Conservation (phyloP, 2,797 vertebrate species). For the Centropyge bicolor region DNA sequence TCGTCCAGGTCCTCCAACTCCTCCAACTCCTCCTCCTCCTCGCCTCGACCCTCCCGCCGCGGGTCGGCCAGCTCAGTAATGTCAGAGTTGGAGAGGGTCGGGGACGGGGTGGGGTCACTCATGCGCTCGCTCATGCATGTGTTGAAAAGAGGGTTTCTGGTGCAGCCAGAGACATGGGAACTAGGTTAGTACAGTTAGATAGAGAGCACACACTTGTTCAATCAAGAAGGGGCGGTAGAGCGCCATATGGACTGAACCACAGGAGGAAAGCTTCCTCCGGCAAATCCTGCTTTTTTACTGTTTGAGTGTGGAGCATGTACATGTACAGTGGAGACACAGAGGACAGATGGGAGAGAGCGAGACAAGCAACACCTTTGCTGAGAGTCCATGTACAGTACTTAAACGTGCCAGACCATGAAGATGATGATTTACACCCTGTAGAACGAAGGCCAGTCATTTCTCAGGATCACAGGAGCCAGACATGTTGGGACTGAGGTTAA, state of each 20-base stretch:
- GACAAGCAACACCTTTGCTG: slow-evolving; percentile 3
- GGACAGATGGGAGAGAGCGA: slow-evolving; percentile 16
- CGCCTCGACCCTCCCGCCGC: slow-evolving; percentile 92
- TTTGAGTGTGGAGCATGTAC: slow-evolving; percentile 11
- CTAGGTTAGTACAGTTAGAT: slow-evolving; percentile 93
- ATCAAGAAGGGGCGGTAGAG: slow-evolving; percentile 53
- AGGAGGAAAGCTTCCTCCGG: slow-evolving; percentile 27
- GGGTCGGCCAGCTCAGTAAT: slow-evolving; percentile 95
- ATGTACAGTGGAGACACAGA: slow-evolving; percentile 20
- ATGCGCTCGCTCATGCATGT: slow-evolving; percentile 99
- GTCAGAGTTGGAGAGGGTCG: slow-evolving; percentile 98
- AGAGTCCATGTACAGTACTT: background rate
- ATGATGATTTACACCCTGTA: background rate
- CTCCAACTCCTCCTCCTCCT: slow-evolving; percentile 87
- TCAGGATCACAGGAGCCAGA: background rate
- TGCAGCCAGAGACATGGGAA: slow-evolving; percentile 96
- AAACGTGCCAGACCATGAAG: background rate
- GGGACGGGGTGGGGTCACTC: slow-evolving; percentile 98
- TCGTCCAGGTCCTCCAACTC: slow-evolving; percentile 88
- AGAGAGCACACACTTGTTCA: slow-evolving; percentile 88
- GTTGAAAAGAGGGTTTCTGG: slow-evolving; percentile 99
- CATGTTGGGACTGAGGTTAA: background rate
- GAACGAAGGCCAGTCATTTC: background rate
- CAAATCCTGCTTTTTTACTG: slow-evolving; percentile 5
- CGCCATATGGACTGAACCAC: slow-evolving; percentile 23